These are phyloP conservation scores for Drosophila novamexicana DNA, from an alignment of 1,140 invertebrate genomes.

Conservation along the genomic window DNA sequence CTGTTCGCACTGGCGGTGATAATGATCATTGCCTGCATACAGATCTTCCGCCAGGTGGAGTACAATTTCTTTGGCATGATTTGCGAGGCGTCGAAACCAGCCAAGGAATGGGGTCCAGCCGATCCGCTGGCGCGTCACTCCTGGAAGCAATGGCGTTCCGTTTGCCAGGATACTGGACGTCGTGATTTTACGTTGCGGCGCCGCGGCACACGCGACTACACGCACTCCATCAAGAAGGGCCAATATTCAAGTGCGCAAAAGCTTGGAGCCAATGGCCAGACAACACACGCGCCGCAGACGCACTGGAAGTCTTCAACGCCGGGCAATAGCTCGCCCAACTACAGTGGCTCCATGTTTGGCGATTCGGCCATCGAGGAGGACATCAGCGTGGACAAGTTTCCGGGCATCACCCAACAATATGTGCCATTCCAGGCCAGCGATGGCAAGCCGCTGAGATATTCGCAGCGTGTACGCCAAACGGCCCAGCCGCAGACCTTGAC, in stretches of 20 bases:
- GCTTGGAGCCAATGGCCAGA: conserved; percentile 56
- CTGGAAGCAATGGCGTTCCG: conserved; percentile 84
- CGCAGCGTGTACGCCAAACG: conserved; percentile 63
- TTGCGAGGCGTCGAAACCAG: conserved; percentile 80
- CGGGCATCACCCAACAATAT: conserved; percentile 73
- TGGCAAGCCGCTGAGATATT: conserved; percentile 69
- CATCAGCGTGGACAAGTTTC: conserved; percentile 83
- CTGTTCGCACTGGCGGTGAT: conserved; percentile 73
- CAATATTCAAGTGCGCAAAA: conserved; percentile 69
- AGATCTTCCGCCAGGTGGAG: conserved; percentile 83
- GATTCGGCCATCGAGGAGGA: conserved; percentile 84
- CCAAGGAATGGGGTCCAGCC: conserved; percentile 84
- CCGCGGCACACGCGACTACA: conserved; percentile 87
- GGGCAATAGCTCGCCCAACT: conserved; percentile 83
- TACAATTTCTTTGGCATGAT: conserved; percentile 84
- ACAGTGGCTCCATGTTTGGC: conserved; percentile 83
- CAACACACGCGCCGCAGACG: conserved; percentile 50
- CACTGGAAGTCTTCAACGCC: conserved; percentile 83
- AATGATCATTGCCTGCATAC: conserved; percentile 73
- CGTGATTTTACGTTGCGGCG: conserved; percentile 86
- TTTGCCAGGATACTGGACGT: conserved; percentile 85
- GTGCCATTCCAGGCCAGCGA: conserved; percentile 74
- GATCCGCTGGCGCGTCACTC: conserved; percentile 81
- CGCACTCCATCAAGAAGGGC: conserved; percentile 86
- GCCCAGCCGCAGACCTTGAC: conserved; percentile 65